These are phyloP conservation scores for Eubucco bourcierii DNA, from an alignment of 2,113 vertebrate genomes.

Conservation along the genomic window DNA sequence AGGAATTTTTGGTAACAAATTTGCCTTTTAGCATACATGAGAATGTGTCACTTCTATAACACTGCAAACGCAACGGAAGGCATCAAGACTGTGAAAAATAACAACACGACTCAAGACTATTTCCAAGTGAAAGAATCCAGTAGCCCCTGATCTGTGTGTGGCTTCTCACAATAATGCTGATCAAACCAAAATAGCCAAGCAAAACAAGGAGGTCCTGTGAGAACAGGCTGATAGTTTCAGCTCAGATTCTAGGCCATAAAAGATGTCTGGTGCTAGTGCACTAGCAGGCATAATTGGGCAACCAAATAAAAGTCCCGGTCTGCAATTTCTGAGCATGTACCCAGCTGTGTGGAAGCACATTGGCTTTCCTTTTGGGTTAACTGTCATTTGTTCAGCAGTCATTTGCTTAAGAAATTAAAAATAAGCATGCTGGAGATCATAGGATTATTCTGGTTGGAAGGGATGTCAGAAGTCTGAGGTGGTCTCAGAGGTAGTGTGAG, in stretches of 20 bases:
- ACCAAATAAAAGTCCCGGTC: background rate
- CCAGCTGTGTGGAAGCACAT: background rate
- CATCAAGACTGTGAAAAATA: background rate
- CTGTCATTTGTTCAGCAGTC: background rate
- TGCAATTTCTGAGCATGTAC: background rate
- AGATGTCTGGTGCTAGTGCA: background rate
- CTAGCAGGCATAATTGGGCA: background rate
- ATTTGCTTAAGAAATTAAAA: background rate
- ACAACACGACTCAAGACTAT: background rate
- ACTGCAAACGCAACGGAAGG: background rate
- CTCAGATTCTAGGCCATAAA: background rate
- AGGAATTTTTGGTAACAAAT: conserved; percentile 18
- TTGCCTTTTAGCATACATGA: background rate
- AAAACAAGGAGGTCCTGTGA: background rate
- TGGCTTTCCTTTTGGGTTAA: background rate
- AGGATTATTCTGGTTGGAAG: background rate
- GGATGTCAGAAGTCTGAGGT: background rate
- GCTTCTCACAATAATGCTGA: background rate
- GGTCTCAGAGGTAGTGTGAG: background rate
- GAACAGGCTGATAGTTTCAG: background rate
- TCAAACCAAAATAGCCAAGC: background rate
- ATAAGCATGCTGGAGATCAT: background rate
- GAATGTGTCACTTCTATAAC: background rate
- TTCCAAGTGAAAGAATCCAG: background rate
- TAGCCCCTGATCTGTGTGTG: background rate